Base-by-base conservation (phyloP, 1,140 invertebrate species). In the Archegozetes longisetosus region DNA sequence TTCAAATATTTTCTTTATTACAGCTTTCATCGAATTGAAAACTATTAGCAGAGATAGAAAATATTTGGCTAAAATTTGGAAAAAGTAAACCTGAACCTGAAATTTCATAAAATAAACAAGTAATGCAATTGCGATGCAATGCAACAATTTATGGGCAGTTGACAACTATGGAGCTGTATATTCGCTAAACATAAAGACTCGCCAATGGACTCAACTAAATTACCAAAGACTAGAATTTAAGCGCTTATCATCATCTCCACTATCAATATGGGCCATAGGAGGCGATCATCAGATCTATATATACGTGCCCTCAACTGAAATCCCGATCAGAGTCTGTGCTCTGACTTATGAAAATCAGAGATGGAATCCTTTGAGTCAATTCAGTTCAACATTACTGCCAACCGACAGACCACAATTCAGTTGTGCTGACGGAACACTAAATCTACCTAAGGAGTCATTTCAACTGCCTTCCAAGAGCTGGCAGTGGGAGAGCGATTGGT, bases 401-500 rank as follows among this genome's bases (percentile, higher is more conserved):
- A 90, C 87, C 32, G 88, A 93, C 71, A 78, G 88, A 60, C 84
- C 82, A 68, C 81, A 82, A 67, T 90, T 65, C 65, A 70, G 65
- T 65, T 67, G 80, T 69, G 79, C 80, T 67, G 85, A 89, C 78
- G 90, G 90, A 2, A 79, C 80, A 24, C 76, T 79, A 53, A 81
- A 87, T 66, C 76, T 84, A 55, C 80, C 81, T 26, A 82, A 86
- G 61, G 82, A 88, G 65, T 81, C 81, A 67, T 86, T 93, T 50
- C 75, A 84, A 65, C 71, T 93, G 25, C 89, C 89, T 23, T 90
- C 88, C 0, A 81, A 88, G 79, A 85, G 87, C 61, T 91, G 90
- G 90, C 82, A 88, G 67, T 92, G 89, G 89, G 87, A 94, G 74
- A 83, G 83, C 2, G 86, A 89, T 64, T 95, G 90, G 90, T n/a